These are phyloP conservation scores for Ophiodon elongatus DNA, from an alignment of 2,113 vertebrate genomes.

Conservation along the genomic window DNA sequence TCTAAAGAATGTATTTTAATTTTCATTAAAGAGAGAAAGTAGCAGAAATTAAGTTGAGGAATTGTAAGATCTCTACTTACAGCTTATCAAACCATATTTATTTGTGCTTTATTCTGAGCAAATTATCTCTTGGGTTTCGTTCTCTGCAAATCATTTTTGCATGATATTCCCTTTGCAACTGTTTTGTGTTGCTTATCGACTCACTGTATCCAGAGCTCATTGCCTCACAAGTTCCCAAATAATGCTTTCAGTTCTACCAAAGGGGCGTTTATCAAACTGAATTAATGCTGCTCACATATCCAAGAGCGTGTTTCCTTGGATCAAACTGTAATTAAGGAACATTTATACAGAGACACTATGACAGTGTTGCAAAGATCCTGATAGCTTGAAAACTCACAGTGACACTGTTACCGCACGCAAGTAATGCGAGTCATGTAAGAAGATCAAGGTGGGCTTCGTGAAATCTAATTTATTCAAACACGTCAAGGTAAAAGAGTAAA, in stretches of 20 bases:
- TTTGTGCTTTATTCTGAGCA: slow-evolving; percentile 25
- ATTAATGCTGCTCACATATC: slow-evolving; percentile 7
- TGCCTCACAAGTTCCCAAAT: slow-evolving; percentile 27
- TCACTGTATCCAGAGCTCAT: slow-evolving; percentile 2
- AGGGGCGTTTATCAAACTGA: slow-evolving; percentile 7
- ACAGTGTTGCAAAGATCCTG: background rate
- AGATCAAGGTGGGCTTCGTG: slow-evolving; percentile 13
- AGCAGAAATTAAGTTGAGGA: background rate
- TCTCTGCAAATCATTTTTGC: slow-evolving; percentile 27
- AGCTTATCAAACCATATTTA: slow-evolving; percentile 14
- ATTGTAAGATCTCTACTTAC: background rate
- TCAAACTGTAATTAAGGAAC: background rate
- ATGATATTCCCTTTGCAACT: slow-evolving; percentile 26
- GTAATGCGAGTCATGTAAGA: background rate
- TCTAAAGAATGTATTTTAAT: slow-evolving; percentile 2
- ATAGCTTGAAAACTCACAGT: slow-evolving; percentile 2
- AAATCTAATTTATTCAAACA: slow-evolving; percentile 37
- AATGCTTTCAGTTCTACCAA: background rate
- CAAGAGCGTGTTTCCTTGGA: background rate
- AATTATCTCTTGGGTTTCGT: slow-evolving; percentile 22
- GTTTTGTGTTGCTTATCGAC: slow-evolving; percentile 33
- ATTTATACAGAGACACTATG: background rate
- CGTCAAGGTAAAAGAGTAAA: background rate
- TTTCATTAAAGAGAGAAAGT: slow-evolving; percentile 18
- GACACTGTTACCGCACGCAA: background rate